Percentiles rank a stretch among this genome's conserved stretches.
Evolutionary conservation across 2,888 invertebrate genomes (phyloP).

Genomic region (Xanthia icteritia): DNA sequence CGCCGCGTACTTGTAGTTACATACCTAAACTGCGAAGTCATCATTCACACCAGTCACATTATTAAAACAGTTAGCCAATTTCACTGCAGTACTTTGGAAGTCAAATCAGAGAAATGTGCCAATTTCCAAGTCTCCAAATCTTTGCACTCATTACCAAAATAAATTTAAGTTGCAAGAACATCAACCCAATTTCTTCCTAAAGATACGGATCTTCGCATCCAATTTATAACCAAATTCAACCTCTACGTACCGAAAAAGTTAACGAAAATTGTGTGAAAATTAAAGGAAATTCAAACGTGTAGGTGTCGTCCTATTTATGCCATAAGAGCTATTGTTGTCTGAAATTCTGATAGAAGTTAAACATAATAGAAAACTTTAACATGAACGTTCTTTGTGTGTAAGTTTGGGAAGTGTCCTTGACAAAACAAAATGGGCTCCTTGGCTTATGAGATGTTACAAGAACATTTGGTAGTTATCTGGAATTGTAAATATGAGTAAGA

Average conservation of each 20-base stretch:
- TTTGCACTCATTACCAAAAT: conserved; percentile 32
- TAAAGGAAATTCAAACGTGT: conserved; percentile 6
- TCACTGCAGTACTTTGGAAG: conserved; percentile 10
- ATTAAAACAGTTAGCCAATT: not conserved
- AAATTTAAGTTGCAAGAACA: conserved; percentile 46
- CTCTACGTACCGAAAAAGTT: not conserved
- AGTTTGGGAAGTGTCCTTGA: conserved; percentile 4
- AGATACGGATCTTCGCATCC: conserved; percentile 37
- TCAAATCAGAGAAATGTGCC: conserved; percentile 16
- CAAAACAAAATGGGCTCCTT: conserved; percentile 6
- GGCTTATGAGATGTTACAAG: not conserved
- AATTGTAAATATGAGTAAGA: not conserved
- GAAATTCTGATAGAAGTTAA: conserved; percentile 4
- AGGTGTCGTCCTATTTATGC: conserved; percentile 16
- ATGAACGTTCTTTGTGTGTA: conserved; percentile 16
- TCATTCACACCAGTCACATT: not conserved
- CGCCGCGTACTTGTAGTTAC: too few species aligned
- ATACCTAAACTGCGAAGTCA: too few species aligned
- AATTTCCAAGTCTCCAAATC: conserved; percentile 18
- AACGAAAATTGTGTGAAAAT: conserved; percentile 25
- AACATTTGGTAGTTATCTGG: not conserved
- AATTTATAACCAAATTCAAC: conserved; percentile 41
- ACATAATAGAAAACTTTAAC: conserved; percentile 27
- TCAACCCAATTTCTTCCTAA: conserved; percentile 32
- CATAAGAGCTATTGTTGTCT: conserved; percentile 17